Base-by-base conservation (phyloP, 2,888 invertebrate species). In the Catocala fraxini region DNA sequence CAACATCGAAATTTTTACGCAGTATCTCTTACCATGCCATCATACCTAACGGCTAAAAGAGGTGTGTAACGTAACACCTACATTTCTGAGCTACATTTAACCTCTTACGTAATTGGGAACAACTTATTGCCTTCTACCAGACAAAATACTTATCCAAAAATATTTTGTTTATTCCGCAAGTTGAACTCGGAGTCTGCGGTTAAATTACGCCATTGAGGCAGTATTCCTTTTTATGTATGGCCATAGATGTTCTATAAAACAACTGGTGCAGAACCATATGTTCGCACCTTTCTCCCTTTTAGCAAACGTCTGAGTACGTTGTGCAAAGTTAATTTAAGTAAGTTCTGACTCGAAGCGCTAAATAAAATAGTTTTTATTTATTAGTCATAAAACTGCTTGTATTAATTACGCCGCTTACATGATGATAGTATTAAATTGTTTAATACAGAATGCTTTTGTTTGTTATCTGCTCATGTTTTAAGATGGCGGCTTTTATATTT, bases 301-400 rank as follows among this genome's bases (percentile, higher is more conserved):
- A 33, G 48, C 13, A 56, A 49, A 53, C 55, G 45, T 41, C n/a
- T 9, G 35, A 42, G 6, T 35, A 15, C 12, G 49, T 25, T 42
- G 49, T 35, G 41, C 58, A 45, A 54, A 67, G 41, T 53, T 63
- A 70, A 70, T 66, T 45, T 64, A 59, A 48, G 39, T 51, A 13
- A 12, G 33, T 41, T 48, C 9, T 47, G 3, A n/a, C 5, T n/a
- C 45, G 45, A 45, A 49, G 62, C 57, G 59, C 52, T 62, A 63
- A 70, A 62, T 69, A 65, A 59, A 61, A 63, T 25, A 6, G 3
- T 48, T 58, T 52, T 70, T 54, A 33, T 33, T 57, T 59, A 67
- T 70, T 56, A 56, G 43, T 56, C 47, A 57, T 67, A 70, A 65
- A 68, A 59, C 59, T 68, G 59, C 61, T 67, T 70, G 63, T 70